Conservation (phyloP, 2,797 vertebrate genomes). For the Chaunax sp. region DNA sequence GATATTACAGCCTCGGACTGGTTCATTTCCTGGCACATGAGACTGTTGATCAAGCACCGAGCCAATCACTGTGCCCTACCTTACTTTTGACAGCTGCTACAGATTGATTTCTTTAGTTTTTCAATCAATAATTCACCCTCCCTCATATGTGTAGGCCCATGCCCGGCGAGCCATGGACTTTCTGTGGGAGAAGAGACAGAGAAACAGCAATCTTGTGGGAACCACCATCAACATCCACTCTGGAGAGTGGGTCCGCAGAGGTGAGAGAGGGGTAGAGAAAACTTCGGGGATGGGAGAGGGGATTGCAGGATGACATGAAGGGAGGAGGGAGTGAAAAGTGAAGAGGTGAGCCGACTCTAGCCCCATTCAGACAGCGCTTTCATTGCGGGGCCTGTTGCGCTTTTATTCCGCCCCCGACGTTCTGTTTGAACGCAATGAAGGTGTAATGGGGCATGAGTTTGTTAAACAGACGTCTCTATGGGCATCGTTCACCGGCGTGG, state of each 20-base stretch:
- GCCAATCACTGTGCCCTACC: constrained; percentile 39
- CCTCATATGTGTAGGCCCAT: constrained; percentile 85
- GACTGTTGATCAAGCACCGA: constrained; percentile 53
- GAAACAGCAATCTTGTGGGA: constrained; percentile 98
- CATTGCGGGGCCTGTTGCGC: no score
- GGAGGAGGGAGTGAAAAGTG: not conserved
- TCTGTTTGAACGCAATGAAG: no score
- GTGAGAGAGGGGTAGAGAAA: constrained; percentile 72
- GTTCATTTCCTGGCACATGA: constrained; percentile 39
- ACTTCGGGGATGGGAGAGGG: not conserved
- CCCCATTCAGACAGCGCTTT: no score
- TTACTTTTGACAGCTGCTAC: constrained; percentile 33
- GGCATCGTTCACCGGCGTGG: no score
- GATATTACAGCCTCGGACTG: constrained; percentile 3
- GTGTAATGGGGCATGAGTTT: no score
- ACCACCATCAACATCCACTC: constrained; percentile 99
- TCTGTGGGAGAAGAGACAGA: constrained; percentile 98
- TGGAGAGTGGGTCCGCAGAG: constrained; percentile 98
- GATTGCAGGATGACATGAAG: not conserved
- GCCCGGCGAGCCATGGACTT: constrained; percentile 97
- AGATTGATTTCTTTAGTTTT: constrained; percentile 34
- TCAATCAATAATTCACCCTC: constrained; percentile 43
- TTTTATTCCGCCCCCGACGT: no score
- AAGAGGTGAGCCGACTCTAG: no score
- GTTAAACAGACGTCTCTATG: no score